A percentile compares a stretch with the other conserved stretches of the same genome.
phyloP scores from a whole-genome alignment of 1,140 invertebrate species.

The Lethocerus indicus region DNA sequence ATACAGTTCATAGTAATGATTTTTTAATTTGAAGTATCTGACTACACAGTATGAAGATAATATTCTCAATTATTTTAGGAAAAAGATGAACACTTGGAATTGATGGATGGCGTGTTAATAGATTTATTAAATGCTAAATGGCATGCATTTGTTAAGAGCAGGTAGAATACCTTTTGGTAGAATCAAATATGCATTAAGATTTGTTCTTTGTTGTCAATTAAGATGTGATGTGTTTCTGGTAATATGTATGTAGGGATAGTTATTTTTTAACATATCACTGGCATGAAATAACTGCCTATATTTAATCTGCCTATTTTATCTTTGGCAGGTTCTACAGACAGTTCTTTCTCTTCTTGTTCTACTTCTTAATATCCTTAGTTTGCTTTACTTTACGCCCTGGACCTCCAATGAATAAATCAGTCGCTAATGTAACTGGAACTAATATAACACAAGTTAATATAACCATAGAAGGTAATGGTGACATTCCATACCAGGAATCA shows the following conservation, averaged over 20 bases:
- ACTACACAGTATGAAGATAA: not conserved
- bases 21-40: conserved; percentile 8
- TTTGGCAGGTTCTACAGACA: conserved; percentile 70
- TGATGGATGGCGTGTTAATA: conserved; percentile 88
- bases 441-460: no score
- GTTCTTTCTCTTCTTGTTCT: conserved; percentile 76
- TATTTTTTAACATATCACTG: not conserved
- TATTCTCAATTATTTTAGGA: conserved; percentile 39
- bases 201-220: no score
- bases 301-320: not conserved
- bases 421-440: no score
- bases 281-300: not conserved
- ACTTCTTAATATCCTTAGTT: conserved; percentile 72
- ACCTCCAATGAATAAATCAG: conserved; percentile 27
- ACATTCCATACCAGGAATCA: no score
- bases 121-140: conserved; percentile 93
- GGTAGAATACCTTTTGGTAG: conserved; percentile 25
- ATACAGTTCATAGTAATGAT: not conserved
- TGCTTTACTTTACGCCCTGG: conserved; percentile 78
- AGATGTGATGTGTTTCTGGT: no score
- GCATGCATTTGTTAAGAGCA: conserved; percentile 89
- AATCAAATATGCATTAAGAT: not conserved
- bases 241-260: no score
- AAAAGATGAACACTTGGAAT: conserved; percentile 83
- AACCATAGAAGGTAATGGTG: no score